Percentiles rank a stretch among this genome's conserved stretches.
phyloP scores from a whole-genome alignment of 2,113 vertebrate species.

The Melierax canorus region DNA sequence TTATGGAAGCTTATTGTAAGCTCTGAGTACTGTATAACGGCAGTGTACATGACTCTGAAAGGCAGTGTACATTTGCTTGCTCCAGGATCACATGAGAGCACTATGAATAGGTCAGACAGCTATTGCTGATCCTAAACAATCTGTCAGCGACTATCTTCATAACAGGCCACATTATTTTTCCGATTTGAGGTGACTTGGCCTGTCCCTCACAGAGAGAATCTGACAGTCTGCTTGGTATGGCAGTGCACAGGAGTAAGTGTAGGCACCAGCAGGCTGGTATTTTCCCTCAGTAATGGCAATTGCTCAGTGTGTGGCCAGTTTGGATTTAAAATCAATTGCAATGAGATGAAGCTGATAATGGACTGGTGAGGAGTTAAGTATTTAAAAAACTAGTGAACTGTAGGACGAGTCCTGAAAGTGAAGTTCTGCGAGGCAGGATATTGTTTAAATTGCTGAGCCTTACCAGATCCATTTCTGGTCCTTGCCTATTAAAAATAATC shows the following conservation, averaged over 20 bases:
- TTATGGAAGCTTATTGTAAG: not conserved
- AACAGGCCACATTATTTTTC: not conserved
- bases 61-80: not conserved
- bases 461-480: not conserved
- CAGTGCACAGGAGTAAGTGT: not conserved
- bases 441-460: not conserved
- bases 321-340: not conserved
- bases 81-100: constrained; percentile 24
- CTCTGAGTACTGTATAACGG: not conserved
- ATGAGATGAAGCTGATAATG: not conserved
- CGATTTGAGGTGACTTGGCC: not conserved
- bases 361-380: not conserved
- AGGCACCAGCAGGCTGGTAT: not conserved
- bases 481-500: not conserved
- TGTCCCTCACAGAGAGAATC: not conserved
- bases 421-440: not conserved
- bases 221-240: fast-evolving
- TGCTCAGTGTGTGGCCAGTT: not conserved
- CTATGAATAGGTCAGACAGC: constrained; percentile 46
- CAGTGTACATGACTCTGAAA: constrained; percentile 10
- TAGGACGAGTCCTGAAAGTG: not conserved
- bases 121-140: constrained; percentile 31
- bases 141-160: not conserved
- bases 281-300: not conserved
- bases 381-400: not conserved